Base-by-base conservation (phyloP, 2,797 vertebrate genomes). In the Pyrocephalus nanus region DNA sequence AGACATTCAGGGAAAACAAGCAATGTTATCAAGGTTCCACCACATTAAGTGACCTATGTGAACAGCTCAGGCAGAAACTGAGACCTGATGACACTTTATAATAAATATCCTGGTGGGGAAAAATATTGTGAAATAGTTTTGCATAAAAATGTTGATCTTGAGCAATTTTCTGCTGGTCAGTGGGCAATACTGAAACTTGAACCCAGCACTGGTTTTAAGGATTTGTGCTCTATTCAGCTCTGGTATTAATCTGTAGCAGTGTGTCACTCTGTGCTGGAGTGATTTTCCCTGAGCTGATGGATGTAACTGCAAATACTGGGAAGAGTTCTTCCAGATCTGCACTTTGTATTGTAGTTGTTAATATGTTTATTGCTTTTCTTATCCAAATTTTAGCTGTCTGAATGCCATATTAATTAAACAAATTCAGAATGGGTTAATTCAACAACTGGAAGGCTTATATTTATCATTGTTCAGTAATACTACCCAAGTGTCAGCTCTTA, bases 401-500 rank as follows among this genome's bases (percentile, higher is more conserved):
- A 75, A 80, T 91, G 82, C 91, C 32, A 81, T 64, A 57, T 57
- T 90, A 88, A 97, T 88, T 80, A 92, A 94, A 67, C 45, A 93
- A 93, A 90, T 93, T 96, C 83, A 61, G 50, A 74, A 88, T 10
- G 74, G 58, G 74, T 93, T 94, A 87, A 96, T 82, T 93, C 42
- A 86, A 87, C 69, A 89, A 95, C 92, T 88, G 75, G 78, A 84
- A 96, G 84, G 62, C 90, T 91, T 94, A 12, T 86, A 87, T 97
- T 95, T 96, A 86, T 94, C 95, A 91, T 82, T 45, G 84, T 93
- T 96, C 81, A 61, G 53, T 93, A 95, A 92, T 69, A 77, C 54
- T 69, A 62, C 60, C 55, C 84, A 96, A 96, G 70, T 95, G 95
- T 93, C 74, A 96, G 79, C 78, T 73, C 77, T 79, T 65, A 89